Percentiles rank a stretch among this genome's conserved stretches.
Evolutionary conservation across 2,888 invertebrate species (phyloP).

Genomic region (Acronicta alni): DNA sequence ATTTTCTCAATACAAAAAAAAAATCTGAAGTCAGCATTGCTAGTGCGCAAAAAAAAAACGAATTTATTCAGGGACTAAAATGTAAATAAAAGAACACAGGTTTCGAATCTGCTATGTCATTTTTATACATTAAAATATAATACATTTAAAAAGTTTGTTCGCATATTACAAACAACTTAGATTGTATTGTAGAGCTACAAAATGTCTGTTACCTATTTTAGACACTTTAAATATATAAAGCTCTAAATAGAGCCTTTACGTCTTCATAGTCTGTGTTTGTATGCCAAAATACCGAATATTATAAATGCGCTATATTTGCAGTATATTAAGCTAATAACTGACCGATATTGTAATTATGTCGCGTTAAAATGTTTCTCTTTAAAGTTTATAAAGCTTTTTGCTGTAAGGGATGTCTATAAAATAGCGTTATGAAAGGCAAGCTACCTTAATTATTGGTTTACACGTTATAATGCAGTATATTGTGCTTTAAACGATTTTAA

Average conservation of each 20-base stretch:
- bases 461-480: slow-evolving; percentile 52
- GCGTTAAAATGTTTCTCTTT: not conserved
- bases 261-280: slow-evolving; percentile 9
- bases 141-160: no score
- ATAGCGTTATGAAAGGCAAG: slow-evolving; percentile 44
- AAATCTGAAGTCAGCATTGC: no score
- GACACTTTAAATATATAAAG: slow-evolving; percentile 4
- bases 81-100: no score
- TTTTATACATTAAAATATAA: no score
- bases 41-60: not conserved
- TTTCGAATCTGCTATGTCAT: no score
- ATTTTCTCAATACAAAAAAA: slow-evolving; percentile 2
- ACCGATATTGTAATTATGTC: slow-evolving; percentile 22
- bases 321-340: slow-evolving; percentile 8
- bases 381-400: slow-evolving; percentile 45
- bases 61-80: no score
- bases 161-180: no score
- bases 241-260: slow-evolving; percentile 18
- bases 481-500: slow-evolving; percentile 16
- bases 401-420: slow-evolving; percentile 43
- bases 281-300: slow-evolving; percentile 9
- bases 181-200: no score
- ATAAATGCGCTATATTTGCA: slow-evolving; percentile 18
- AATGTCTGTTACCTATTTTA: slow-evolving; percentile 6
- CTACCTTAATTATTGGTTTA: slow-evolving; percentile 39